Evolutionary conservation across 2,797 vertebrate species (phyloP).

Genomic region (Halcyon chelicuti): DNA sequence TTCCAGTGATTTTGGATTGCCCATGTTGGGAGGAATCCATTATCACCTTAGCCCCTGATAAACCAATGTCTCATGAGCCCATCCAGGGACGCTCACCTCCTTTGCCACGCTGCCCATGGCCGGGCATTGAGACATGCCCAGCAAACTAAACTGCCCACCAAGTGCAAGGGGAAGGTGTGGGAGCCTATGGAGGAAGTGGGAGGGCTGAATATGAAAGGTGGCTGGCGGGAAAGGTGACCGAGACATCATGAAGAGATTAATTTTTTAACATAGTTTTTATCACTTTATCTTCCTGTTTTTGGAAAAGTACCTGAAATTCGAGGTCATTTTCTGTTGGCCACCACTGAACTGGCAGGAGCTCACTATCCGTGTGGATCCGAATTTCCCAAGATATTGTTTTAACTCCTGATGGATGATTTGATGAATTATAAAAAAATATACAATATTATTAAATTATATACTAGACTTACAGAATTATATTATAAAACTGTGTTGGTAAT

Average conservation of each 20-base stretch:
- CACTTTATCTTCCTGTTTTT: not conserved
- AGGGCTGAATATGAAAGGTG: not conserved
- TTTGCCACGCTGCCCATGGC: not conserved
- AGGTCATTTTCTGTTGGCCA: not conserved
- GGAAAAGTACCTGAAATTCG: not conserved
- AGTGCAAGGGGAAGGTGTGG: not conserved
- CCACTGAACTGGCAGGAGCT: not conserved
- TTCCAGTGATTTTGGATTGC: not conserved
- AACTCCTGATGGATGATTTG: not conserved
- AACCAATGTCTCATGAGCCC: not conserved
- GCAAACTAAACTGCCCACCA: not conserved
- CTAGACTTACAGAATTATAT: not conserved
- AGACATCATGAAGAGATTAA: not conserved
- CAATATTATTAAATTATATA: not conserved
- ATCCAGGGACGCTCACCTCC: not conserved
- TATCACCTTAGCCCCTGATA: not conserved
- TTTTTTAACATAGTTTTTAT: not conserved
- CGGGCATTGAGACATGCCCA: not conserved
- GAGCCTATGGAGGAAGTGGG: not conserved
- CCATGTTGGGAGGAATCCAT: not conserved
- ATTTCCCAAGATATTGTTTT: not conserved
- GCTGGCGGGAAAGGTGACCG: not conserved
- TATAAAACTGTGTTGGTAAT: not conserved
- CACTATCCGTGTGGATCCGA: not conserved
- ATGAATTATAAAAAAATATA: not conserved